Percentiles rank a stretch among this genome's conserved stretches.
These are phyloP conservation scores for Caracal caracal DNA, from an alignment of 2,113 vertebrate species.

Conservation along the genomic window DNA sequence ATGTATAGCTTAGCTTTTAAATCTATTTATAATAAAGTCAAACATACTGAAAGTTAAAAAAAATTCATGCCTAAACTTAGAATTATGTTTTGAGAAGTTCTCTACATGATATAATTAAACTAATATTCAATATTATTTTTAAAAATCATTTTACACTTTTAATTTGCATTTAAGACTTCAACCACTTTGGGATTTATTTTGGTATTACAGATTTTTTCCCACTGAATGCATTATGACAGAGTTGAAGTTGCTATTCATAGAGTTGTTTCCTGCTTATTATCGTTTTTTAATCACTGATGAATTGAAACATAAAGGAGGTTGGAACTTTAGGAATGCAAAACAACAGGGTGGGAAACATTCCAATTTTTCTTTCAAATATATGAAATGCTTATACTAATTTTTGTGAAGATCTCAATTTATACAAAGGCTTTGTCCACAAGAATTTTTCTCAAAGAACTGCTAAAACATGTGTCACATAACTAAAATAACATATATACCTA, in stretches of 20 bases:
- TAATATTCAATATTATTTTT: neutral
- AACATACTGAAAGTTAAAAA: neutral
- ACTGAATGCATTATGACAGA: neutral
- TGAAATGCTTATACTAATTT: neutral
- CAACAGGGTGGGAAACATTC: neutral
- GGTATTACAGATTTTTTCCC: neutral
- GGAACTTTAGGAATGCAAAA: neutral
- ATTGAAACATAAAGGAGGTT: neutral
- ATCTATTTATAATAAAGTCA: neutral
- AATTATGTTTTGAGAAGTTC: neutral
- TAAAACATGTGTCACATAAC: neutral
- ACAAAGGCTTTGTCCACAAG: neutral
- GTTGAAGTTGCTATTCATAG: neutral
- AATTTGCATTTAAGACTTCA: conserved; percentile 21
- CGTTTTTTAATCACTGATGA: neutral
- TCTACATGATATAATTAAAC: neutral
- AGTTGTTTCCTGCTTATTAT: neutral
- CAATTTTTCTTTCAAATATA: neutral
- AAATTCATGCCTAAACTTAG: neutral
- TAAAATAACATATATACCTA: neutral
- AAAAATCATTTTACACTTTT: neutral
- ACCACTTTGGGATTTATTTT: conserved; percentile 22
- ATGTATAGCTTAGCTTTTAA: neutral
- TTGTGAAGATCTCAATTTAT: neutral
- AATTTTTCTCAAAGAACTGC: neutral